These are phyloP conservation scores for Sebastes nivosus DNA, from an alignment of 2,797 vertebrate species.

Conservation along the genomic window DNA sequence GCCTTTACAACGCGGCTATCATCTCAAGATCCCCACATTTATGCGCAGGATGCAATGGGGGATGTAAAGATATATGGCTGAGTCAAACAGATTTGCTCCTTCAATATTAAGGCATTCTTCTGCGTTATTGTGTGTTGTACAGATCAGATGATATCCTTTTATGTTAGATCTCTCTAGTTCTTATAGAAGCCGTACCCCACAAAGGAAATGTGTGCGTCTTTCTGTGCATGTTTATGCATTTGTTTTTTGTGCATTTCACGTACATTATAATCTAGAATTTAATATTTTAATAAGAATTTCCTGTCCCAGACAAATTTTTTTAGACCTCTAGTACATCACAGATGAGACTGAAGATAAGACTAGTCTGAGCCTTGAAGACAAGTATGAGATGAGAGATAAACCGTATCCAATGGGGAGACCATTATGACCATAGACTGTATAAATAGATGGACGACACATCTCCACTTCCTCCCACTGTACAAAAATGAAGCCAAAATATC, in stretches of 20 bases:
- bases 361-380: neutral
- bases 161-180: conserved; percentile 7
- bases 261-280: neutral
- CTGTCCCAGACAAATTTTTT: neutral
- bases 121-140: conserved; percentile 42
- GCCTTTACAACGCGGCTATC: conserved; percentile 54
- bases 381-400: neutral
- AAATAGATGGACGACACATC: too few relatives aligned
- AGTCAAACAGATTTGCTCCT: conserved; percentile 55
- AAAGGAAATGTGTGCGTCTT: neutral
- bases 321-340: neutral
- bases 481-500: too few relatives aligned
- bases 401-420: neutral
- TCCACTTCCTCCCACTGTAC: too few relatives aligned
- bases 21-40: conserved; percentile 50
- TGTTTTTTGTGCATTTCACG: neutral
- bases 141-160: conserved; percentile 35
- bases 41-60: conserved; percentile 42
- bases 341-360: neutral
- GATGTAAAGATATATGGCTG: conserved; percentile 58
- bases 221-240: neutral
- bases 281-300: neutral
- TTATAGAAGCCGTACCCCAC: neutral
- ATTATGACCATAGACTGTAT: neutral
- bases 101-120: conserved; percentile 49